Base-by-base conservation (phyloP, 2,888 invertebrate species). In the Eudasyphora cyanicolor region DNA sequence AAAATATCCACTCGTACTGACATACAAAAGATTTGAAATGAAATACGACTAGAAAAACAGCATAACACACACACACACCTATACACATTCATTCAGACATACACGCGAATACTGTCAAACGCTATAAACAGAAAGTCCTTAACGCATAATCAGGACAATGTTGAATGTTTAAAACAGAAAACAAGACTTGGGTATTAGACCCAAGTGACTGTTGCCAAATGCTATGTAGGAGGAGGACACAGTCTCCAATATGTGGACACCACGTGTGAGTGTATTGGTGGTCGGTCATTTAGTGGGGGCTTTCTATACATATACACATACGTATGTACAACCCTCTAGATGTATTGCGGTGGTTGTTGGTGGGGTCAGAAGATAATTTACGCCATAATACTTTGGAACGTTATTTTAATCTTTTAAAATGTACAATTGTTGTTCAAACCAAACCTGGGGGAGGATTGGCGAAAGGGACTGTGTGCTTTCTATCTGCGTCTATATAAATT, bases 401-500 rank as follows among this genome's bases (percentile, higher is more conserved):
- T 77, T 77, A 71, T 75, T 83, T 83, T 83, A 83, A 83, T 83
- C 80, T 75, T 80, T 83, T 77, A 35, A 75, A 81, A 78, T 84
- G 62, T 73, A 69, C 35, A 75, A 81, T 12, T 67, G 67, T 42
- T 42, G 38, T 14, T 62, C 6, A 38, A 21, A 32, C 24, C 27
- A 57, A 74, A 62, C 1, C 45, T 54, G 64, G 38, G 1, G 17
- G 62, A 76, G 73, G 35, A 27, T 78, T 69, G 42, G 21, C n/a
- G 64, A 64, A 60, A 82, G 70, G 79, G 82, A 79, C 71, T 17
- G 79, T 73, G 73, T 60, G 67, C 49, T 78, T 19, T 21, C 57
- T 78, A 84, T 84, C 84, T 84, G 8, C 71, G n/a, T 71, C 67
- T 71, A 80, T 70, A 84, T 84, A 84, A 80, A 84, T 84, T 80